These are phyloP conservation scores for Distichodus sexfasciatus DNA, from an alignment of 2,797 vertebrate species.

Conservation along the genomic window DNA sequence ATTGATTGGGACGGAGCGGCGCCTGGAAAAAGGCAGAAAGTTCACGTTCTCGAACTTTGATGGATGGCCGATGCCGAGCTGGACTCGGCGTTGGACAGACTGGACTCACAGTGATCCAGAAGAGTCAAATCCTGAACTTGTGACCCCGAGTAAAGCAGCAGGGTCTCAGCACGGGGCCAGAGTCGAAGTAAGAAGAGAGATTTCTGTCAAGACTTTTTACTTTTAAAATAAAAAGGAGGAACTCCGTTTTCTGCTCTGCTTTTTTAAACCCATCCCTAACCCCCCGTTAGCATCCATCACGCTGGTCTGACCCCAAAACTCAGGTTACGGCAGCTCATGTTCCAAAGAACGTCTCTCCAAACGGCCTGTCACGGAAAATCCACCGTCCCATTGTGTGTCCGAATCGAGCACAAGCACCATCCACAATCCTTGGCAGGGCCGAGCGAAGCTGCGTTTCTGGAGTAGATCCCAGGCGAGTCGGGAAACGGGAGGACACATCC, in stretches of 20 bases:
- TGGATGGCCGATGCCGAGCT: too few species aligned
- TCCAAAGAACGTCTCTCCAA: too few species aligned
- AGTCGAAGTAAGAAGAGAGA: conserved; percentile 3
- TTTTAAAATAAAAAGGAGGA: too few species aligned
- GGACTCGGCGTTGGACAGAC: too few species aligned
- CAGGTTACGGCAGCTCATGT: too few species aligned
- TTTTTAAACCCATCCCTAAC: too few species aligned
- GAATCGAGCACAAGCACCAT: conserved; percentile 49
- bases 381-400: conserved; percentile 36
- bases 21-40: conserved; percentile 7
- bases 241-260: too few species aligned
- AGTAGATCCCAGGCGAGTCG: conserved; percentile 67
- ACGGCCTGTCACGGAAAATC: conserved; percentile 24
- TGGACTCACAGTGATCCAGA: too few species aligned
- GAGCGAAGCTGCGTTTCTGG: conserved; percentile 58
- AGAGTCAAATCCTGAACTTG: conserved; percentile 37
- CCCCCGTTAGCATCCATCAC: too few species aligned
- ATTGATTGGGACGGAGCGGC: conserved; percentile 27
- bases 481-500: conserved; percentile 26
- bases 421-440: conserved; percentile 59
- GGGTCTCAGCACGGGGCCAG: conserved; percentile 27
- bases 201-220: conserved; percentile 15
- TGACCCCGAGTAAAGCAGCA: conserved; percentile 34
- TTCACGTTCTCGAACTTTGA: too few species aligned
- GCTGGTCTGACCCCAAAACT: too few species aligned